These are phyloP conservation scores for Nineta flava DNA, from an alignment of 2,888 invertebrate genomes.

Conservation along the genomic window DNA sequence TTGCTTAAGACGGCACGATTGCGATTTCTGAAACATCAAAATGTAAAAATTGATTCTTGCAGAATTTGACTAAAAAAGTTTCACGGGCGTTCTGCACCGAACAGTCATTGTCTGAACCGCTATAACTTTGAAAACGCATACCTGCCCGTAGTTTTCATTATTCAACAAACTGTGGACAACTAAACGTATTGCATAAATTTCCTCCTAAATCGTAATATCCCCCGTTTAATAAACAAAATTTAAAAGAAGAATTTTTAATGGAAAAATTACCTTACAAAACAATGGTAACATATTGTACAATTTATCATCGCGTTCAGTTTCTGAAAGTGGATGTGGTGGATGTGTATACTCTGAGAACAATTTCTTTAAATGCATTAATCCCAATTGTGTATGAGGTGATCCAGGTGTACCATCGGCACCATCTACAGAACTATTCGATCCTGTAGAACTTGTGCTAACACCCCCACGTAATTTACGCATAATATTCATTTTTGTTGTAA, in stretches of 20 bases:
- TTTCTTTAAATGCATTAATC: conserved; percentile 91
- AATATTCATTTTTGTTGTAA: conserved; percentile 57
- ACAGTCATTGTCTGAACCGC: too few relatives aligned
- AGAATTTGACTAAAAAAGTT: too few relatives aligned
- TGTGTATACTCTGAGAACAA: conserved; percentile 90
- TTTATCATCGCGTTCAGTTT: conserved; percentile 77
- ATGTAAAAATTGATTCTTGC: too few relatives aligned
- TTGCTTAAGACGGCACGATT: too few relatives aligned
- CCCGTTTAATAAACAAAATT: not conserved
- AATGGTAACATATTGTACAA: conserved; percentile 94
- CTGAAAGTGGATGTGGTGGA: conserved; percentile 63
- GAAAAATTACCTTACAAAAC: conserved; percentile 73
- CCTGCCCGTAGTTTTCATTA: not conserved
- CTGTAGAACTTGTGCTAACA: conserved; percentile 37
- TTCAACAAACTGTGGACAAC: not conserved
- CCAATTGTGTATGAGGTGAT: conserved; percentile 71
- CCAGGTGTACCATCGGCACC: conserved; percentile 40
- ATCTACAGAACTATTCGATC: conserved; percentile 33
- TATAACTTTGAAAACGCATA: too few relatives aligned
- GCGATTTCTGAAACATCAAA: too few relatives aligned
- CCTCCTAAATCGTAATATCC: too few relatives aligned
- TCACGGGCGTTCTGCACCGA: too few relatives aligned
- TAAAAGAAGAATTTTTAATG: not conserved
- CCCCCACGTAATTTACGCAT: conserved; percentile 74
- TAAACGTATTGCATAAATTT: too few relatives aligned